Evolutionary conservation across 2,888 invertebrate species (phyloP), one percentile per base, ranked within the genome.

Genomic region (Linnaemya vulpina): DNA sequence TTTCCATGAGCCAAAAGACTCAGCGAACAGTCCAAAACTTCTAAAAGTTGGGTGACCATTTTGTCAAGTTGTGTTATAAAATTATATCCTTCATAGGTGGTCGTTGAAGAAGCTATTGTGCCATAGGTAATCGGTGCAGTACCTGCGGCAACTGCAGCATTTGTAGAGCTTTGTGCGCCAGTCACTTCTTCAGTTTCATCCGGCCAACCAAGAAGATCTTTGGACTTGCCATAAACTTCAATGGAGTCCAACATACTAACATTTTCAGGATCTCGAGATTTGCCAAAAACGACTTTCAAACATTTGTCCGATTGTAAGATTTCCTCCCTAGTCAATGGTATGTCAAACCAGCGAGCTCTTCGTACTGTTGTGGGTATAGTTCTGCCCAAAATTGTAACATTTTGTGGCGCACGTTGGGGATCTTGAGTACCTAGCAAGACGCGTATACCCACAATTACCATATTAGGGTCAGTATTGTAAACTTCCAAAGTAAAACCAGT

Each of bases 151-250:
- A 90, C 87, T 3, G 91, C 88, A 1, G 88, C 83, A 5, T 89
- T 86, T 15, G 90, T 86, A 22, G 75, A 67, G 3, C 65, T 71
- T 53, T 89, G 88, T 1, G 55, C 55, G 0, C 82, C 86, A 10
- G 91, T 89, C 8, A 90, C 84, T 86, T 98, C 98, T 89, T 98
- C 98, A 10, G 94, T 95, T 89, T 99, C 98, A 91, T 99, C 98
- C 0, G 98, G 98, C 99, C 98, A 99, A 55, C 98, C 98, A 90
- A 99, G 98, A 0, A 96, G 94, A 90, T 98, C 98, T 92, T 99
- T 99, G 1, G 97, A 97, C 93, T 98, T 98, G 1, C 98, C 98
- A 91, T 98, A 98, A 91, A 97, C 95, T 94, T 98, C 98, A 25
- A 99, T 95, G 63, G 97, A 97, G 92, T 99, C 98, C 0, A 99